Evolutionary conservation across 2,797 vertebrate species (phyloP), one percentile per base, ranked within the genome.

Genomic region (Rhinophrynus dorsalis): DNA sequence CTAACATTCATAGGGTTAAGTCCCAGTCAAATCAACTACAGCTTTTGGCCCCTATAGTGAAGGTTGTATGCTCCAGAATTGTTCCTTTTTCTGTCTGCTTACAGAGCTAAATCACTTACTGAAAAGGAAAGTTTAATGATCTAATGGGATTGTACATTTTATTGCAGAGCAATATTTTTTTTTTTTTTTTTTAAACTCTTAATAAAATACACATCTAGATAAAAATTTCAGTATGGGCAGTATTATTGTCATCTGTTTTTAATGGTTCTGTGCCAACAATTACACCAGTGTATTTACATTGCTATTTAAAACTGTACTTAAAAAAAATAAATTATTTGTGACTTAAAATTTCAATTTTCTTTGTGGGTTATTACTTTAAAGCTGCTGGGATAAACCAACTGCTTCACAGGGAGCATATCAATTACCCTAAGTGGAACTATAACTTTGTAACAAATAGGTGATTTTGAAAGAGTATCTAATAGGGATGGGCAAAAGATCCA

Each of bases 271-370:
- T 90, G 90, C 87, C 90, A 89, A 80, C n/a, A 81, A 81, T 84
- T 82, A 83, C 77, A 87, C 84, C 81, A 78, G 80, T 94, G 90
- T 93, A 92, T 93, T 94, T 86, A 45, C 88, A 86, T 93, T 91
- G 89, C 89, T 92, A 90, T 96, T 95, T 97, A 94, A 94, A 95
- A 92, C 90, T 96, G 93, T 96, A 93, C 88, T 92, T 91, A 83
- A 90, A 80, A 90, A 89, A 79, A 98, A 97, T 98, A 98, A 97
- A 97, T 94, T 92, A 93, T 92, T 91, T 96, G 92, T 93, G 93
- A 94, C 95, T 95, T 94, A 93, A 92, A 92, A 86, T 89, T 85
- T 91, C 78, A 88, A 88, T 89, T 88, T 84, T 84, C n/a, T 30
- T 13, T 52, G 15, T 78, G 77, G 75, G 74, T n/a, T n/a, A n/a